Percentiles rank a stretch among this genome's conserved stretches.
Evolutionary conservation across 2,888 invertebrate genomes (phyloP).

Genomic region (Ischnus inquisitorius): DNA sequence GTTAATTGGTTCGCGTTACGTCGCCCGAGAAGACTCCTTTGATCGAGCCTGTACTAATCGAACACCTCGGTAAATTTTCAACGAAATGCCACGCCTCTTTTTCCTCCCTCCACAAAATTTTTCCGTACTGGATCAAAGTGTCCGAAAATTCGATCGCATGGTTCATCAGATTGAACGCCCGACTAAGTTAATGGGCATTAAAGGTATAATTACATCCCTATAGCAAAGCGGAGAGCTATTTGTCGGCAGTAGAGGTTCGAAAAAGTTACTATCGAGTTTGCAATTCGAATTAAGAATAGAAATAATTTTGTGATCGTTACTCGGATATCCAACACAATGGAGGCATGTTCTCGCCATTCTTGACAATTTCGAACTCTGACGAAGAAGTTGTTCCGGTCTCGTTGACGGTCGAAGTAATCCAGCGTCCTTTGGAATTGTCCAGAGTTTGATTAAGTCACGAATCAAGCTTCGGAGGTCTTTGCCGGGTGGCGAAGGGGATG

Average conservation of each 20-base stretch:
- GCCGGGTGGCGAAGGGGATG: constrained; percentile 3
- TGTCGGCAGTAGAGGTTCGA: not conserved
- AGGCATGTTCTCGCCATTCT: not conserved
- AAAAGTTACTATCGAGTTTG: not conserved
- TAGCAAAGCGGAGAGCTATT: not conserved
- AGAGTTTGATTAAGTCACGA: constrained; percentile 21
- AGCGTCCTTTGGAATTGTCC: not conserved
- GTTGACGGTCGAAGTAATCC: constrained; percentile 1
- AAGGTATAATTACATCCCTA: not conserved
- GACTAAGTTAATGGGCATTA: not conserved
- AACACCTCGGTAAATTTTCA: constrained; percentile 28
- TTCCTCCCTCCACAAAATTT: not conserved
- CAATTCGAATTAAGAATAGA: not conserved
- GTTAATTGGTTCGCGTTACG: constrained; percentile 46
- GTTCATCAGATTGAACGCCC: not conserved
- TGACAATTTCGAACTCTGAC: not conserved
- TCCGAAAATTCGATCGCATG: constrained; percentile 9
- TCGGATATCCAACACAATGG: constrained; percentile 5
- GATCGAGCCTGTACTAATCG: constrained; percentile 15
- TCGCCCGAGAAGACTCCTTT: constrained; percentile 32
- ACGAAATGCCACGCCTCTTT: not conserved
- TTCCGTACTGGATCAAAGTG: constrained; percentile 42
- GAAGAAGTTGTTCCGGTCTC: constrained; percentile 3
- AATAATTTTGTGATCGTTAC: not conserved
- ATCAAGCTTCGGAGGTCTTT: constrained; percentile 2